phyloP scores from a whole-genome alignment of 2,888 invertebrate genomes.

The Drosophila borborema region DNA sequence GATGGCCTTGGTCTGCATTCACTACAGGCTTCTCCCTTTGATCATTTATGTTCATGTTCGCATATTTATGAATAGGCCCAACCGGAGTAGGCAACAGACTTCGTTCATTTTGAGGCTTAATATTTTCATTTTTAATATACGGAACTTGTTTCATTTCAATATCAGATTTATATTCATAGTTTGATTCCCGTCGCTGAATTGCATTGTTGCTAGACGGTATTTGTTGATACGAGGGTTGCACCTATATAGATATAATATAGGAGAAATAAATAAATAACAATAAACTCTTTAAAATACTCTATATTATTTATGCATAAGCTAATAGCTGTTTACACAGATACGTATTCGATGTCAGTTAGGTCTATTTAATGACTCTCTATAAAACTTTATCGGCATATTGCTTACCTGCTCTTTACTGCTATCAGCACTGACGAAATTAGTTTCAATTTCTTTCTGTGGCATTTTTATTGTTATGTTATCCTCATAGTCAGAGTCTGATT shows the following conservation, averaged over 20 bases:
- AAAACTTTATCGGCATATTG: not conserved
- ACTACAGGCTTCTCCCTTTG: constrained; percentile 42
- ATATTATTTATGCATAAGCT: not conserved
- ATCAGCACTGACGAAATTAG: constrained; percentile 15
- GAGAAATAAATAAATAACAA: not conserved
- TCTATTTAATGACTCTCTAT: not conserved
- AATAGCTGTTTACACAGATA: not conserved
- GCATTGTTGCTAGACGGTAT: constrained; percentile 33
- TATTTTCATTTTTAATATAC: constrained; percentile 41
- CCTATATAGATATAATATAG: constrained; percentile 29
- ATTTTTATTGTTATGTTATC: constrained; percentile 88
- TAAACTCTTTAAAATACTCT: no score
- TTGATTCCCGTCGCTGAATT: constrained; percentile 50
- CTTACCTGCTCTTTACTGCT: constrained; percentile 46
- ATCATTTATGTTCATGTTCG: constrained; percentile 46
- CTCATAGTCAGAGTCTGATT: constrained; percentile 86
- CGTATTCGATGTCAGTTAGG: no score
- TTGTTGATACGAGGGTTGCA: constrained; percentile 37
- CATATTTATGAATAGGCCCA: constrained; percentile 53
- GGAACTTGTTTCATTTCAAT: constrained; percentile 41
- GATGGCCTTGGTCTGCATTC: constrained; percentile 52
- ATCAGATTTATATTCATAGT: constrained; percentile 52
- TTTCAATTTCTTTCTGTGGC: constrained; percentile 83
- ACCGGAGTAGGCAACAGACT: constrained; percentile 67
- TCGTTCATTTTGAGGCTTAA: constrained; percentile 48